Conservation (phyloP, 2,888 invertebrate genomes). For the Pilophorus perplexus region DNA sequence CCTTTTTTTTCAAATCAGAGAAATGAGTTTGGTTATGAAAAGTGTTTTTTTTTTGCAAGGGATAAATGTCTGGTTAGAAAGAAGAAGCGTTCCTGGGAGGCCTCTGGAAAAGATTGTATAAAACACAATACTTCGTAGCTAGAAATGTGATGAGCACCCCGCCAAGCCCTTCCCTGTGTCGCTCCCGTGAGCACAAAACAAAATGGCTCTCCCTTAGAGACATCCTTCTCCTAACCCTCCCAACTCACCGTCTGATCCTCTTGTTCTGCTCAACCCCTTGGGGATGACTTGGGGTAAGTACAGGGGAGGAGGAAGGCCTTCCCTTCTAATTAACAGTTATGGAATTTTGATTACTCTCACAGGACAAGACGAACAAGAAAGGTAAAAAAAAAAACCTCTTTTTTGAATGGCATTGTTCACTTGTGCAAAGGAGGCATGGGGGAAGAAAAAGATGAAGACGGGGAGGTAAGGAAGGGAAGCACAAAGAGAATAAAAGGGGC, state of each 20-base stretch:
- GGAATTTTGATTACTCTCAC: constrained; percentile 41
- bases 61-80: constrained; percentile 33
- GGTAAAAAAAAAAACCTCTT: neutral
- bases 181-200: constrained; percentile 27
- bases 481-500: constrained; percentile 31
- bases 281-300: constrained; percentile 24
- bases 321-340: constrained; percentile 41
- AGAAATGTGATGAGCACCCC: constrained; percentile 33
- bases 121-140: constrained; percentile 29
- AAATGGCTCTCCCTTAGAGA: constrained; percentile 24
- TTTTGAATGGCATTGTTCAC: constrained; percentile 34
- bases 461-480: too few relatives aligned
- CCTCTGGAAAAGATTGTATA: constrained; percentile 25
- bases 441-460: neutral
- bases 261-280: constrained; percentile 24
- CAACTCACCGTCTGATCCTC: neutral
- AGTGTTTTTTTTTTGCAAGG: neutral
- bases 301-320: constrained; percentile 3
- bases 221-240: neutral
- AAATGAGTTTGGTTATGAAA: constrained; percentile 29
- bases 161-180: neutral
- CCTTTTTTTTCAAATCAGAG: constrained; percentile 16
- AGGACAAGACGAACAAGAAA: constrained; percentile 25
- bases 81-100: constrained; percentile 26
- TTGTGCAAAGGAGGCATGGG: constrained; percentile 10